phyloP scores from a whole-genome alignment of 1,140 invertebrate genomes.

The Leptopilina boulardi region DNA sequence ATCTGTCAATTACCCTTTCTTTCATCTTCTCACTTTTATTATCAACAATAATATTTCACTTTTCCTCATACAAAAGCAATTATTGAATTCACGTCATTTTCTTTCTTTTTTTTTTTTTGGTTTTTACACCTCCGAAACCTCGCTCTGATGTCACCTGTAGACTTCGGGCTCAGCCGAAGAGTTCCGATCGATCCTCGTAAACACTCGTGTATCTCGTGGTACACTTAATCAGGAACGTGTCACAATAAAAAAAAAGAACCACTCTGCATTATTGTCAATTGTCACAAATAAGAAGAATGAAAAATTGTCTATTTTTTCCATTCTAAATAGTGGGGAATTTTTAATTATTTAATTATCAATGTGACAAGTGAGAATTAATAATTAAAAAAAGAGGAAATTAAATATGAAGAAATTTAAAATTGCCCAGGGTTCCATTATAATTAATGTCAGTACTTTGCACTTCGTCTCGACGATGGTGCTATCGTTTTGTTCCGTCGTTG shows the following conservation, averaged over 20 bases:
- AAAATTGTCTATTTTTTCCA: no score
- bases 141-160: slow-evolving; percentile 1
- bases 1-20: not conserved
- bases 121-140: not conserved
- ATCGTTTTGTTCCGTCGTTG: slow-evolving; percentile 26
- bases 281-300: no score
- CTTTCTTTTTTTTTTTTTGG: not conserved
- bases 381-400: no score
- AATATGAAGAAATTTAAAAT: no score
- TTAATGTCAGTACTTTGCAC: not conserved
- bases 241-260: no score
- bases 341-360: no score
- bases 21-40: not conserved
- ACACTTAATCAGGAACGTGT: not conserved
- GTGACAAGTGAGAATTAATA: no score
- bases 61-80: not conserved
- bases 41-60: not conserved
- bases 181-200: not conserved
- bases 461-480: not conserved
- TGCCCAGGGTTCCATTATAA: not conserved
- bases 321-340: no score
- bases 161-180: slow-evolving; percentile 25
- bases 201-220: no score
- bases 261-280: no score
- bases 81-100: not conserved